Evolutionary conservation across 2,888 invertebrate species (phyloP).

Genomic region (Andrena flavipes): DNA sequence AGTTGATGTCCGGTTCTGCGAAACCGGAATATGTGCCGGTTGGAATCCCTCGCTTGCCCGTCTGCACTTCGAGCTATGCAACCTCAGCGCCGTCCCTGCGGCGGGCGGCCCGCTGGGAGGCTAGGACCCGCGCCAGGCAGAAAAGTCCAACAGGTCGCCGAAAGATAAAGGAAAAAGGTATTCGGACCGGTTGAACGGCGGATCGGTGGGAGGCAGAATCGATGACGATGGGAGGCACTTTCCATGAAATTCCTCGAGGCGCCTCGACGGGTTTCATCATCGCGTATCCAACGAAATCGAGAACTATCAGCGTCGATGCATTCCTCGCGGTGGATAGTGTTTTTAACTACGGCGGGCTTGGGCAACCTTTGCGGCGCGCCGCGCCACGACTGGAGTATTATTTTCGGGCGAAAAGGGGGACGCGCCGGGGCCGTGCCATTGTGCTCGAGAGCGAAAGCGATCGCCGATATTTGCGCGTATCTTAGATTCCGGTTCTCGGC

Average conservation of each 20-base stretch:
- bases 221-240: slow-evolving; percentile 66
- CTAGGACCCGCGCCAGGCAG: no score
- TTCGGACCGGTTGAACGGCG: slow-evolving; percentile 57
- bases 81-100: no score
- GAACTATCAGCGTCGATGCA: slow-evolving; percentile 53
- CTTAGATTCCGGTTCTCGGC: slow-evolving; percentile 68
- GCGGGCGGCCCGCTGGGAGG: no score
- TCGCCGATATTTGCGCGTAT: slow-evolving; percentile 48
- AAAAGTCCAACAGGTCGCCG: neutral
- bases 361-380: no score
- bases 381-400: no score
- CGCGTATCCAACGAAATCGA: slow-evolving; percentile 64
- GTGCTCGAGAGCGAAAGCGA: slow-evolving; percentile 44
- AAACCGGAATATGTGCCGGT: slow-evolving; percentile 58
- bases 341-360: neutral
- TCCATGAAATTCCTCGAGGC: slow-evolving; percentile 72
- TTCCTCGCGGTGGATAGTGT: neutral
- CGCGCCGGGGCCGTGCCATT: slow-evolving; percentile 14
- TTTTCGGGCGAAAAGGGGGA: neutral
- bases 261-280: slow-evolving; percentile 69
- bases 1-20: slow-evolving; percentile 78
- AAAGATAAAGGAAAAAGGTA: slow-evolving; percentile 44
- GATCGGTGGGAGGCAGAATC: slow-evolving; percentile 37
- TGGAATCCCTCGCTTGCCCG: slow-evolving; percentile 32
- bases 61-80: no score